phyloP scores from a whole-genome alignment of 2,797 vertebrate species.

The Hyperoplus immaculatus region DNA sequence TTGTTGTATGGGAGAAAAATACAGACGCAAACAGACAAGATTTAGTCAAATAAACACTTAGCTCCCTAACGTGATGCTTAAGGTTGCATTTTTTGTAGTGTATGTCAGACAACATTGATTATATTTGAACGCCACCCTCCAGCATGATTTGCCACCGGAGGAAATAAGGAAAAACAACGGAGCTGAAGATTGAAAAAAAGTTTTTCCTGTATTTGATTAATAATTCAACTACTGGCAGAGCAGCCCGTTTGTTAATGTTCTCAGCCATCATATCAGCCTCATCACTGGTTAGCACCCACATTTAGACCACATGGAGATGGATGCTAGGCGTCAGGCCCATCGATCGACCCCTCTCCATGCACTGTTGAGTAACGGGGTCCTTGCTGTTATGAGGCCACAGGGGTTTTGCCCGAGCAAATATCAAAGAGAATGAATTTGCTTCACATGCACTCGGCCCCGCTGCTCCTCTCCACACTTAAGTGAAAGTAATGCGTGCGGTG shows the following conservation, averaged over 20 bases:
- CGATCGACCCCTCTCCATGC: slow-evolving; percentile 36
- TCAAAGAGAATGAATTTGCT: slow-evolving; percentile 37
- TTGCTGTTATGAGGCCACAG: slow-evolving; percentile 70
- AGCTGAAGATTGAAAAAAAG: slow-evolving; percentile 49
- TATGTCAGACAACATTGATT: slow-evolving; percentile 22
- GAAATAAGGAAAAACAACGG: slow-evolving; percentile 35
- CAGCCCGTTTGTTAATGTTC: slow-evolving; percentile 57
- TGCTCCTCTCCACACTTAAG: slow-evolving; percentile 9
- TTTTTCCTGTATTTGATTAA: slow-evolving; percentile 63
- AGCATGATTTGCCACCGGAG: not conserved
- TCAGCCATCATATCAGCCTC: slow-evolving; percentile 47
- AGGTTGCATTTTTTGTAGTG: not conserved
- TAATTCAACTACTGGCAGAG: slow-evolving; percentile 47
- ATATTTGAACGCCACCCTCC: slow-evolving; percentile 1
- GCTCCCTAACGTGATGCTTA: not conserved
- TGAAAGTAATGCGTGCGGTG: not conserved
- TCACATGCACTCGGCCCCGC: slow-evolving; percentile 3
- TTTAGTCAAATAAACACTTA: too few species aligned
- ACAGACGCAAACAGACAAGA: too few species aligned
- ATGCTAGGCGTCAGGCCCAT: slow-evolving; percentile 58
- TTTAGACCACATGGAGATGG: slow-evolving; percentile 74
- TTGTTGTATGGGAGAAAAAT: too few species aligned
- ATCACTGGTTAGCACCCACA: slow-evolving; percentile 71
- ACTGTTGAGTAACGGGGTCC: slow-evolving; percentile 69
- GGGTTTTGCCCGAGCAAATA: slow-evolving; percentile 65